Conservation (phyloP, 2,888 invertebrate species). For the Adelognathus sp. region DNA sequence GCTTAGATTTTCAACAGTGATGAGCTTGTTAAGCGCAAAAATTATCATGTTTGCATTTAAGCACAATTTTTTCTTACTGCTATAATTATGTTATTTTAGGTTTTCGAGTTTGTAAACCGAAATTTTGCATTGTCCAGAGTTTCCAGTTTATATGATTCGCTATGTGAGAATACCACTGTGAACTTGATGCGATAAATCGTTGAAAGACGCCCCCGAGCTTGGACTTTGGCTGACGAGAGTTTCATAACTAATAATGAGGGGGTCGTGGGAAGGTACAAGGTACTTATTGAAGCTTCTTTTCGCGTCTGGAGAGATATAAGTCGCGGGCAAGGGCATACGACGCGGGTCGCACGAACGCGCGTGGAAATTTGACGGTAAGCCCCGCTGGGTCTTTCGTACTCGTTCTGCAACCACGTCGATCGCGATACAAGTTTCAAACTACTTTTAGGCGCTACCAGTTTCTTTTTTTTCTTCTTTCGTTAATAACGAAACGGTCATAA, state of each 20-base stretch:
- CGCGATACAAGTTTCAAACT: slow-evolving; percentile 59
- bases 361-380: slow-evolving; percentile 38
- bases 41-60: too few relatives aligned
- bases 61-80: too few relatives aligned
- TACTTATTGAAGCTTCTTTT: slow-evolving; percentile 28
- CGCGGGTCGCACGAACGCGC: slow-evolving; percentile 7
- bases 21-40: too few relatives aligned
- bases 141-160: neutral
- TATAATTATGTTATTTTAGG: too few relatives aligned
- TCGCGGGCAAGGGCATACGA: slow-evolving; percentile 18
- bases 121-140: neutral
- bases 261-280: neutral
- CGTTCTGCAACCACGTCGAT: slow-evolving; percentile 44
- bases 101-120: too few relatives aligned
- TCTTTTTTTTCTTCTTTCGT: slow-evolving; percentile 15
- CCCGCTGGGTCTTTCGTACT: slow-evolving; percentile 27
- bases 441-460: slow-evolving; percentile 56
- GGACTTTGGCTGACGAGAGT: slow-evolving; percentile 6
- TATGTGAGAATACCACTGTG: neutral
- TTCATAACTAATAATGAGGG: slow-evolving; percentile 29
- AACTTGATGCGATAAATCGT: neutral
- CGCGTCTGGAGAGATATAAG: slow-evolving; percentile 11
- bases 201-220: neutral
- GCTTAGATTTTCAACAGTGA: too few relatives aligned
- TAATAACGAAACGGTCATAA: slow-evolving; percentile 59